A percentile compares a stretch with the other conserved stretches of the same genome.
Conservation (phyloP, 1,140 invertebrate species). For the Drosophila sulfurigaster region DNA sequence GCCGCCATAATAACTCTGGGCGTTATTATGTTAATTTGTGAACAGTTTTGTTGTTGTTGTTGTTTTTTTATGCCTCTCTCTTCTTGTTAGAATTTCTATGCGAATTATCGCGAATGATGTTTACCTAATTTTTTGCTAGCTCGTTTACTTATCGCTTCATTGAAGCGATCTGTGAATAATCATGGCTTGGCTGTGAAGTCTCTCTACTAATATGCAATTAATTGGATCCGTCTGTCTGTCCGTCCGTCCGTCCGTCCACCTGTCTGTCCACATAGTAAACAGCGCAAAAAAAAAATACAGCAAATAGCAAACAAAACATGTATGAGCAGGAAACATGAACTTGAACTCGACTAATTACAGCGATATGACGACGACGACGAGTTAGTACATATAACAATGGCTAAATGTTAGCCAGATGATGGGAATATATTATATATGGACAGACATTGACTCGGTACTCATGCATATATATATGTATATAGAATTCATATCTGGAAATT, state of each 20-base stretch:
- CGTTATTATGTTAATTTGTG: constrained; percentile 58
- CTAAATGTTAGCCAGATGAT: constrained; percentile 56
- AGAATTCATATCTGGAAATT: neutral
- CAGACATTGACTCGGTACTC: constrained; percentile 15
- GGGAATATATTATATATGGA: constrained; percentile 46
- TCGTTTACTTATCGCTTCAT: constrained; percentile 58
- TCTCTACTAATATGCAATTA: constrained; percentile 71
- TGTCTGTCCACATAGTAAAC: neutral
- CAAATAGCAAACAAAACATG: neutral
- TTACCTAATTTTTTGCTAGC: constrained; percentile 54
- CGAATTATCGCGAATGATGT: constrained; percentile 41
- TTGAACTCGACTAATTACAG: constrained; percentile 61
- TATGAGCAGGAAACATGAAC: constrained; percentile 60
- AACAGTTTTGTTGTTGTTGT: constrained; percentile 33
- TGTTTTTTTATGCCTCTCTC: constrained; percentile 57
- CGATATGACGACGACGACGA: neutral
- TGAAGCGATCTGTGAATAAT: constrained; percentile 63
- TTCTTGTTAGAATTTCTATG: constrained; percentile 61
- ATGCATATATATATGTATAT: neutral
- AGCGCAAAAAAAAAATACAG: neutral
- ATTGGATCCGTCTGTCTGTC: constrained; percentile 47
- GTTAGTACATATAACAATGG: constrained; percentile 47
- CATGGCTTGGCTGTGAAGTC: constrained; percentile 24
- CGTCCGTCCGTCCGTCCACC: neutral
- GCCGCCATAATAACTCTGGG: constrained; percentile 32